Evolutionary conservation across 2,888 invertebrate species (phyloP).

Genomic region (Apamea crenata): DNA sequence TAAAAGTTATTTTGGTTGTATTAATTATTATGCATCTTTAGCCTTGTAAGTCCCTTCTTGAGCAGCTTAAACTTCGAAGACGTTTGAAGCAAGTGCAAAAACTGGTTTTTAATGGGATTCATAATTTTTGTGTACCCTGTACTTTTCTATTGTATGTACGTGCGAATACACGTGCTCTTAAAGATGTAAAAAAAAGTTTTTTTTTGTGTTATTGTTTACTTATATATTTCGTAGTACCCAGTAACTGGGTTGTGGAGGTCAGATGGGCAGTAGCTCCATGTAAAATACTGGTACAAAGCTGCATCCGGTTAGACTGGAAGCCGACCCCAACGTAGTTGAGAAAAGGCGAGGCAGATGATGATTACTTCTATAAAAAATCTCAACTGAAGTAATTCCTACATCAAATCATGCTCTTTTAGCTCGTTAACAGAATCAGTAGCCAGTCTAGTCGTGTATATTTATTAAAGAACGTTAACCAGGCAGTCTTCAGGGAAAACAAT

Average conservation of each 20-base stretch:
- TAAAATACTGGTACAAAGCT: too few relatives aligned
- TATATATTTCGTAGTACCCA: neutral
- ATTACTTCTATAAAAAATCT: neutral
- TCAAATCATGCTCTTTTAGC: neutral
- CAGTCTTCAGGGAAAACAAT: slow-evolving; percentile 50
- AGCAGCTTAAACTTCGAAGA: neutral
- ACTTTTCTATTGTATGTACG: neutral
- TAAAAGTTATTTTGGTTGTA: slow-evolving; percentile 1
- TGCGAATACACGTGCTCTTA: neutral
- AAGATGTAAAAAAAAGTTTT: too few relatives aligned
- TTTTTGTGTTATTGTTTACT: neutral
- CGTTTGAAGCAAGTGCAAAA: neutral
- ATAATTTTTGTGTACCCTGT: neutral
- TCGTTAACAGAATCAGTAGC: slow-evolving; percentile 1
- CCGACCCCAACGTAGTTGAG: too few relatives aligned
- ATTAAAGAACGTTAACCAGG: slow-evolving; percentile 26
- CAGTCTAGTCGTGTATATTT: slow-evolving; percentile 16
- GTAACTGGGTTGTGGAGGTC: too few relatives aligned
- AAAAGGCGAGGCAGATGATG: too few relatives aligned
- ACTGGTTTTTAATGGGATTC: neutral
- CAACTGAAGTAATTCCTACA: too few relatives aligned
- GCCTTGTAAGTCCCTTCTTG: neutral
- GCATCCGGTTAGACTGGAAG: too few relatives aligned
- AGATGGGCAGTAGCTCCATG: too few relatives aligned
- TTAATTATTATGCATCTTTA: neutral